Evolutionary conservation across 2,888 invertebrate genomes (phyloP).

Genomic region (Drosophila neotestacea): DNA sequence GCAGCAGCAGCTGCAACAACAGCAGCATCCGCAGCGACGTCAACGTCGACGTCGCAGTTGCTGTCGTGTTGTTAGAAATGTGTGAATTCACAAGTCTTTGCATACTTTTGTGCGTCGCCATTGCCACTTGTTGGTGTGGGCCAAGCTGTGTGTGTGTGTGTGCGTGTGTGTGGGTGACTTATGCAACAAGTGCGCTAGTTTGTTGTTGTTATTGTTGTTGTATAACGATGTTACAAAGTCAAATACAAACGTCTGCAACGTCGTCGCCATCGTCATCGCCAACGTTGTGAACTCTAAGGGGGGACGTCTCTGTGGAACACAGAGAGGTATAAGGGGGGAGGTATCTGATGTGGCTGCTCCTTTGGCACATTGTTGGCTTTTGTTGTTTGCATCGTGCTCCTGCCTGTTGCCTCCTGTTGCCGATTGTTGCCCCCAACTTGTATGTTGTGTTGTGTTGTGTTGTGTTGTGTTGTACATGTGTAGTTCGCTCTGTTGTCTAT

Average conservation of each 20-base stretch:
- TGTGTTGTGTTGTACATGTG: slow-evolving; percentile 39
- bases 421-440: slow-evolving; percentile 5
- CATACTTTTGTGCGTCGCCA: slow-evolving; percentile 75
- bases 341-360: slow-evolving; percentile 53
- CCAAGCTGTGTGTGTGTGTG: slow-evolving; percentile 22
- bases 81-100: slow-evolving; percentile 75
- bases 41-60: slow-evolving; percentile 20
- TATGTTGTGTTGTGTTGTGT: slow-evolving; percentile 1
- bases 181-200: slow-evolving; percentile 78
- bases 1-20: slow-evolving; percentile 23
- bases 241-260: slow-evolving; percentile 74
- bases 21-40: slow-evolving; percentile 46
- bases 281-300: slow-evolving; percentile 6
- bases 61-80: slow-evolving; percentile 66
- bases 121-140: slow-evolving; percentile 73
- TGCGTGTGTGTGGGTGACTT: slow-evolving; percentile 53
- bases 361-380: slow-evolving; percentile 66
- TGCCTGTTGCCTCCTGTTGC: slow-evolving; percentile 26
- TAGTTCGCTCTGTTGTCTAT: slow-evolving; percentile 55
- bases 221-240: slow-evolving; percentile 76
- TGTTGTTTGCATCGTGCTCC: slow-evolving; percentile 36
- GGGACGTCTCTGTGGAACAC: not conserved
- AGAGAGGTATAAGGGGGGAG: not conserved
- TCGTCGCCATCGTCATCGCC: slow-evolving; percentile 51
- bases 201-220: slow-evolving; percentile 51